Evolutionary conservation across 2,113 vertebrate genomes (phyloP).

Genomic region (Pogona vitticeps): DNA sequence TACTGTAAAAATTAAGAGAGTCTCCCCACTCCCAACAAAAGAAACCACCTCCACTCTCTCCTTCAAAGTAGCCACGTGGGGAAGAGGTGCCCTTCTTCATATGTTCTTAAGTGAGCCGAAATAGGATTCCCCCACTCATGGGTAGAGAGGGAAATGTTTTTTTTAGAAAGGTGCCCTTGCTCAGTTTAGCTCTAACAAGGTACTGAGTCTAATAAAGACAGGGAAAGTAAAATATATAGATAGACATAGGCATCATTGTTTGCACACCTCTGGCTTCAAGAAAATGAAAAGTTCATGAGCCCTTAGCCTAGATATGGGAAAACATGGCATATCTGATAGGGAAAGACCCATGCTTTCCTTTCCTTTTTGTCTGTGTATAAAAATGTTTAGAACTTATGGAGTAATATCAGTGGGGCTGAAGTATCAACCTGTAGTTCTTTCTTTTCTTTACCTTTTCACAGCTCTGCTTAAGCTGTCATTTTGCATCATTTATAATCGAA

Average conservation of each 20-base stretch:
- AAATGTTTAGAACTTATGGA: neutral
- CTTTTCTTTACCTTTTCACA: neutral
- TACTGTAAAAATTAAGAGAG: too few species aligned
- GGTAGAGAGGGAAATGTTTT: neutral
- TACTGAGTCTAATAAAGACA: neutral
- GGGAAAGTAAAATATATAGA: neutral
- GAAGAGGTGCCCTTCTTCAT: too few species aligned
- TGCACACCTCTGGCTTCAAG: neutral
- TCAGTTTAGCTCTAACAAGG: neutral
- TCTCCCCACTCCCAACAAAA: too few species aligned
- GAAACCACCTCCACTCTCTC: too few species aligned
- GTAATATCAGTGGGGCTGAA: neutral
- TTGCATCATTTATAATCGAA: neutral
- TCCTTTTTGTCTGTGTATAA: neutral
- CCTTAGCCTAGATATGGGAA: neutral
- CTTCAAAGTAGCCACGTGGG: too few species aligned
- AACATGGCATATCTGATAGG: neutral
- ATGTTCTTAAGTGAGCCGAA: too few species aligned
- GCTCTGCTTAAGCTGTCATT: neutral
- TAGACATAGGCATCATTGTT: neutral
- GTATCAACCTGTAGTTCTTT: neutral
- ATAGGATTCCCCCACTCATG: too few species aligned
- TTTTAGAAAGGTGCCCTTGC: neutral
- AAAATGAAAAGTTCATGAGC: neutral
- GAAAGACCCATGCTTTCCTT: neutral